A percentile compares a stretch with the other conserved stretches of the same genome.
These are phyloP conservation scores for Tapirus terrestris DNA, from an alignment of 2,113 vertebrate genomes.

Conservation along the genomic window DNA sequence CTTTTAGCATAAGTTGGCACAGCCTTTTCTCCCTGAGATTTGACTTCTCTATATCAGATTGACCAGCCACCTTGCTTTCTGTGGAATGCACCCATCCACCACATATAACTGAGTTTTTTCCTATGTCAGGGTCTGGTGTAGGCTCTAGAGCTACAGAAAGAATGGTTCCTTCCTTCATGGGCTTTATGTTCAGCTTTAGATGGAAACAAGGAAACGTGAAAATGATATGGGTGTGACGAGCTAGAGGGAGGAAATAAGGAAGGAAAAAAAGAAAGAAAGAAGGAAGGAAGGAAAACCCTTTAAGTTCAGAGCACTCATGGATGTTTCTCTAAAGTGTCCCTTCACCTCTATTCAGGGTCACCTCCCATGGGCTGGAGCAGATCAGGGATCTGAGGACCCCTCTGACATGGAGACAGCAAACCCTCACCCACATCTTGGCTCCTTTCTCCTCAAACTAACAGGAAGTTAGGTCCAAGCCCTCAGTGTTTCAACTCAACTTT, in stretches of 20 bases:
- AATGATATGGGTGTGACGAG: neutral
- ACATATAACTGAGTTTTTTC: neutral
- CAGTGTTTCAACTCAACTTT: neutral
- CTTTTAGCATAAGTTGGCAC: neutral
- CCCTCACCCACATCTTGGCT: neutral
- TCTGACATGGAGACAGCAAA: neutral
- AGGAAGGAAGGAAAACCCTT: neutral
- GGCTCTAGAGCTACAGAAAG: neutral
- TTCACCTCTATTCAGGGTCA: neutral
- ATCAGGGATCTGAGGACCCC: neutral
- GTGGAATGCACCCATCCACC: neutral
- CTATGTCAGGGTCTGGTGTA: neutral
- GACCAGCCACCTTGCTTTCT: neutral
- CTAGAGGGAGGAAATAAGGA: fast-evolving
- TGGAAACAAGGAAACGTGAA: neutral
- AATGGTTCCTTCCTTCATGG: neutral
- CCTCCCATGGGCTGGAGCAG: neutral
- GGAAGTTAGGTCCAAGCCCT: neutral
- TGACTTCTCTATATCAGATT: neutral
- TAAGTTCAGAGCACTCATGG: neutral
- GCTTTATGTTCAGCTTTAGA: neutral
- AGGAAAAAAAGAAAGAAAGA: neutral
- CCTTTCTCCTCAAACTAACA: neutral
- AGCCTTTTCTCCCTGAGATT: neutral
- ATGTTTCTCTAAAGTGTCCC: neutral